Base-by-base conservation (phyloP, 2,888 invertebrate genomes). In the Boloria euphrosyne region DNA sequence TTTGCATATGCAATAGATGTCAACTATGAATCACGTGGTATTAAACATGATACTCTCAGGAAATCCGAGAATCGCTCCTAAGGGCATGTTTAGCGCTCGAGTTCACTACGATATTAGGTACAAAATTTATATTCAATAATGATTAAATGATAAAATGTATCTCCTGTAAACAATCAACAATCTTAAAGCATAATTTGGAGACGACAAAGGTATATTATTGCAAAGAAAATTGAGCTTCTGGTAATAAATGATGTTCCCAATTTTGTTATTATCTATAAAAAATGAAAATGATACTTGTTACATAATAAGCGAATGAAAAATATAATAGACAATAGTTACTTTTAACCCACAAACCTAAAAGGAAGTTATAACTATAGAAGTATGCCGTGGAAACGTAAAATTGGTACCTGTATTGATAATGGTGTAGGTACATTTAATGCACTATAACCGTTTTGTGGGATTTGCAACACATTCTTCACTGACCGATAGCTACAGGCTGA, bases 401-500 rank as follows among this genome's bases (percentile, higher is more conserved):
- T 72, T 65, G 62, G 64, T 69, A 65, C 64, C 22, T 63, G 49
- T 52, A 53, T 62, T 65, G 66, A 65, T 69, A 68, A 72, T 69
- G 60, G 66, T 59, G 38, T 38, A 10, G 31, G 31, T 67, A 65
- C 65, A 66, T 66, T 66, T 66, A 68, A 67, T 71, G 65, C 65
- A 66, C 54, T 55, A 63, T 59, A 68, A 68, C 64, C 61, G 72
- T 69, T 64, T 53, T 46, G 55, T 69, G 67, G 65, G 66, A 72
- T 69, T 67, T 66, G 65, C 67, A 68, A 60, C 68, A 68, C 62
- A 68, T 72, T 71, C 67, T 66, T 67, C 68, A 68, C 72, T 76
- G 75, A 73, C 76, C 73, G 72, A 76, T 71, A 76, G 74, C 76
- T 71, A 64, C 62, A 68, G 75, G 75, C 72, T 57, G 68, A 66